phyloP scores from a whole-genome alignment of 2,888 invertebrate genomes.

The Deroplatys truncata region DNA sequence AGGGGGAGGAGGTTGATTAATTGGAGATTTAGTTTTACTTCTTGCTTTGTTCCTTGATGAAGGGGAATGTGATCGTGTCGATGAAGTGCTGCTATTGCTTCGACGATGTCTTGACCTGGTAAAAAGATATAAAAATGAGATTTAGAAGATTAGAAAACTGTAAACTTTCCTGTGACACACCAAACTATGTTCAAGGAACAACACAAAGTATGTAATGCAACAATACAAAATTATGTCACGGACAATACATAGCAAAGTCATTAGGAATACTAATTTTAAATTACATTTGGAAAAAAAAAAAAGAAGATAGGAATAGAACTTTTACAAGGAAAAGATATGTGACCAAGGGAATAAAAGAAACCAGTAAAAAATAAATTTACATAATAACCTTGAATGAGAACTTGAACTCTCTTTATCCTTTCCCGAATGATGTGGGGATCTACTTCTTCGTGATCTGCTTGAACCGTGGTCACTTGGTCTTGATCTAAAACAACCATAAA shows the following conservation, averaged over 20 bases:
- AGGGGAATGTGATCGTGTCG: slow-evolving; percentile 6
- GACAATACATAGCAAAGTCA: no score
- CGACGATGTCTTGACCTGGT: slow-evolving; percentile 10
- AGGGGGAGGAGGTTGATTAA: slow-evolving; percentile 32
- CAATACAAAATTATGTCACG: no score
- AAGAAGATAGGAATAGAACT: no score
- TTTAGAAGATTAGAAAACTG: not conserved
- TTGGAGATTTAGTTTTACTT: slow-evolving; percentile 9
- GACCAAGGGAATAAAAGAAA: not conserved
- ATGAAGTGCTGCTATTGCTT: slow-evolving; percentile 17
- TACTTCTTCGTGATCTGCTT: slow-evolving; percentile 4
- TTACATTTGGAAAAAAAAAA: no score
- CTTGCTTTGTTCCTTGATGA: not conserved
- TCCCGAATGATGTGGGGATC: not conserved
- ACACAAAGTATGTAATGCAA: no score
- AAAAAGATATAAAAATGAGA: not conserved
- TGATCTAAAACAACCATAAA: not conserved
- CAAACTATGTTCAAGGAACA: no score
- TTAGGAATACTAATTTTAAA: no score
- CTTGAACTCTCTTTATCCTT: not conserved
- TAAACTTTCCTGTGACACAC: no score
- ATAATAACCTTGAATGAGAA: not conserved
- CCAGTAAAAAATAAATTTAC: not conserved
- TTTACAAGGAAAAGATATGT: no score
- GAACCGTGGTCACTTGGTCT: not conserved